Conservation (phyloP, 2,797 vertebrate genomes). For the Cyclura pinguis region DNA sequence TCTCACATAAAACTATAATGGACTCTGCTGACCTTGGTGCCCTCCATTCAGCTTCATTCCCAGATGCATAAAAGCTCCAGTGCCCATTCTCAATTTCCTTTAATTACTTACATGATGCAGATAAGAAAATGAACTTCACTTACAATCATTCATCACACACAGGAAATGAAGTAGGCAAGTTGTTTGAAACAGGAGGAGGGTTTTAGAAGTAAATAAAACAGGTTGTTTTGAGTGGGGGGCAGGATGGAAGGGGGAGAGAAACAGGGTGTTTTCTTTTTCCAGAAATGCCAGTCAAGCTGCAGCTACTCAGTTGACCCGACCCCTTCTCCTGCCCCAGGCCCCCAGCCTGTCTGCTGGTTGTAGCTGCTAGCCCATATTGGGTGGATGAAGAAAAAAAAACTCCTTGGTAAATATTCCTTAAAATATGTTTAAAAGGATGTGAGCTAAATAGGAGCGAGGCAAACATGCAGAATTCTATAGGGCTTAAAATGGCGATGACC, state of each 20-base stretch:
- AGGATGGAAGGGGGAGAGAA: neutral
- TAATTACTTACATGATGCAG: conserved; percentile 91
- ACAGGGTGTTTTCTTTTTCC: conserved; percentile 38
- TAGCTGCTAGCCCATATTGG: conserved; percentile 70
- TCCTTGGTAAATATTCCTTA: conserved; percentile 78
- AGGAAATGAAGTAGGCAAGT: conserved; percentile 86
- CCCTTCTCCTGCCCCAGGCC: conserved; percentile 51
- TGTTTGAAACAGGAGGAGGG: conserved; percentile 82
- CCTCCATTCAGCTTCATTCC: conserved; percentile 87
- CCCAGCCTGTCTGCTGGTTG: conserved; percentile 63
- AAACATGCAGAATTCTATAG: conserved; percentile 78
- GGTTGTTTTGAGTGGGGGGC: conserved; percentile 67
- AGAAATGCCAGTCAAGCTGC: conserved; percentile 46
- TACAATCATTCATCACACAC: conserved; percentile 83
- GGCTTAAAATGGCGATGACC: conserved; percentile 79
- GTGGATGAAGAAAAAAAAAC: conserved; percentile 60
- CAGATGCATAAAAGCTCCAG: conserved; percentile 87
- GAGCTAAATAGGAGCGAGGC: conserved; percentile 75
- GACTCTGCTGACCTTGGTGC: conserved; percentile 83
- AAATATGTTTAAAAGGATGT: conserved; percentile 73
- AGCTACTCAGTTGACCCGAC: conserved; percentile 59
- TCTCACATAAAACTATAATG: conserved; percentile 87
- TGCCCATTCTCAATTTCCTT: conserved; percentile 90
- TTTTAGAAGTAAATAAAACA: conserved; percentile 80
- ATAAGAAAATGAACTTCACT: conserved; percentile 92